phyloP scores from a whole-genome alignment of 2,888 invertebrate genomes.

The Podotricha telesiphe region DNA sequence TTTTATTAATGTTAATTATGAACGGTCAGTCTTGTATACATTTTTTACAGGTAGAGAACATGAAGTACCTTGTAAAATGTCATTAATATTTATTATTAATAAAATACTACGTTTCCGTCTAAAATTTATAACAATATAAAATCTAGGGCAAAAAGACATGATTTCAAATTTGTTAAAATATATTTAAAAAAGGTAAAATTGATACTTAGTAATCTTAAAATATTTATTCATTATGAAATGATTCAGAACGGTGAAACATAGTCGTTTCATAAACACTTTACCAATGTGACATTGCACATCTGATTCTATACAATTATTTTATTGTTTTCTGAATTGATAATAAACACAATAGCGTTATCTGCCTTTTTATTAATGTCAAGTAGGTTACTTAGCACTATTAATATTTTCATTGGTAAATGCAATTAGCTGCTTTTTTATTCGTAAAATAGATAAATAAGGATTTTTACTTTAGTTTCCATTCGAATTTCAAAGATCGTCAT shows the following conservation, averaged over 20 bases:
- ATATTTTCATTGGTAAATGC: conserved; percentile 25
- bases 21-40: background rate
- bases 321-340: conserved; percentile 37
- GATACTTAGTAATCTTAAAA: conserved; percentile 5
- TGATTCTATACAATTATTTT: conserved; percentile 51
- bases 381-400: conserved; percentile 32
- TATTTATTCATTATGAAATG: conserved; percentile 2
- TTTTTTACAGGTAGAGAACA: background rate
- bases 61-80: background rate
- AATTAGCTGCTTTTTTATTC: background rate
- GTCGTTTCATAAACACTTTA: conserved; percentile 38
- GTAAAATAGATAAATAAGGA: background rate
- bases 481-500: background rate
- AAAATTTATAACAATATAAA: background rate
- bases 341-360: conserved; percentile 39
- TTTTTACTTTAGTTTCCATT: background rate
- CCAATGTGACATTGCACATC: conserved; percentile 67
- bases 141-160: too few relatives aligned
- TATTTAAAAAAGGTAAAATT: background rate
- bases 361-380: conserved; percentile 35
- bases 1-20: background rate
- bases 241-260: conserved; percentile 24
- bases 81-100: background rate
- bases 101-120: background rate
- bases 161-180: too few relatives aligned